Percentiles rank a stretch among this genome's conserved stretches.
phyloP scores from a whole-genome alignment of 1,140 invertebrate species.

The Musca vetustissima region DNA sequence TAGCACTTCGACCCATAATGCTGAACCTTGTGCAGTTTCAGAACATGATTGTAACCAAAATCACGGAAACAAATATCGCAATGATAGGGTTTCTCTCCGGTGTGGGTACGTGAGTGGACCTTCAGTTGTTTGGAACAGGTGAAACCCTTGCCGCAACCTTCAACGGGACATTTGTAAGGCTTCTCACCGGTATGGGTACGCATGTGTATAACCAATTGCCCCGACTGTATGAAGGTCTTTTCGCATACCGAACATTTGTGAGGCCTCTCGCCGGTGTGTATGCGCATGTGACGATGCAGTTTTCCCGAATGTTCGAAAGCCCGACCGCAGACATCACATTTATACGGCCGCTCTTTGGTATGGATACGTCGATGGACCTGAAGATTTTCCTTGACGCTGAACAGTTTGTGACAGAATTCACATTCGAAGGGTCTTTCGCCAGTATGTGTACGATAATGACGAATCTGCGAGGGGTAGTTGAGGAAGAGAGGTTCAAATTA shows the following conservation, averaged over 20 bases:
- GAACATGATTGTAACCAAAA: constrained; percentile 85
- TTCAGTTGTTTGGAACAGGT: constrained; percentile 89
- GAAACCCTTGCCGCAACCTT: constrained; percentile 82
- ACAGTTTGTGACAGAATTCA: constrained; percentile 89
- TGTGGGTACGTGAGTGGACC: constrained; percentile 80
- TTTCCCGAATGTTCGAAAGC: constrained; percentile 93
- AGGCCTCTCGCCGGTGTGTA: constrained; percentile 88
- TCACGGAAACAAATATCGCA: constrained; percentile 64
- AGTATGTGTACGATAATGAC: constrained; percentile 89
- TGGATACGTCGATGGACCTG: constrained; percentile 90
- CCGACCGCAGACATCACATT: constrained; percentile 86
- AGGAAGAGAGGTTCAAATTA: neutral
- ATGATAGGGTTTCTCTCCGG: constrained; percentile 78
- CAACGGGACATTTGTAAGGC: constrained; percentile 81
- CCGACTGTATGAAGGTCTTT: constrained; percentile 88
- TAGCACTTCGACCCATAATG: constrained; percentile 91
- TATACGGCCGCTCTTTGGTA: constrained; percentile 78
- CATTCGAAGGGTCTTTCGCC: constrained; percentile 85
- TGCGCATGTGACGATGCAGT: constrained; percentile 88
- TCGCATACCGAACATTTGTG: constrained; percentile 92
- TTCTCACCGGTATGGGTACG: constrained; percentile 89
- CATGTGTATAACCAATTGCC: constrained; percentile 82
- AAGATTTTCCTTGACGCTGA: constrained; percentile 89
- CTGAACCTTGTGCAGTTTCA: constrained; percentile 86
- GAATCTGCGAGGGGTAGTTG: constrained; percentile 46